Percentiles rank a stretch among this genome's conserved stretches.
phyloP scores from a whole-genome alignment of 2,113 vertebrate species.

The Irena cyanogastra region DNA sequence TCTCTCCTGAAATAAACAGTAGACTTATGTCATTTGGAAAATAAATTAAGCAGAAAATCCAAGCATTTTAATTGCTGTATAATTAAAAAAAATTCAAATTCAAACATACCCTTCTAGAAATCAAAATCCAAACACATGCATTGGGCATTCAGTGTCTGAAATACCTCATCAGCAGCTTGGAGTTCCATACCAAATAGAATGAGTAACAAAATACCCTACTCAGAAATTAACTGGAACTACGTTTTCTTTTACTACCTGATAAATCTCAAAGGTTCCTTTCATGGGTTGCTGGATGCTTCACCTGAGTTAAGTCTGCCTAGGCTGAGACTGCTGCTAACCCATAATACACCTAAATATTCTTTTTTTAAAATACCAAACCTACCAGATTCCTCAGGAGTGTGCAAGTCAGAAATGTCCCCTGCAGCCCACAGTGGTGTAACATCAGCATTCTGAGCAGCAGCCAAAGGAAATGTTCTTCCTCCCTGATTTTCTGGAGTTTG shows the following conservation, averaged over 20 bases:
- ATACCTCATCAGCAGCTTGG: background rate
- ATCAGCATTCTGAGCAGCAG: background rate
- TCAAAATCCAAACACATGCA: background rate
- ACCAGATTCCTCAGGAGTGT: conserved; percentile 85
- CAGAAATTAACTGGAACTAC: background rate
- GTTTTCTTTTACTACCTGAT: background rate
- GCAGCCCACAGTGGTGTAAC: background rate
- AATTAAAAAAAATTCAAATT: background rate
- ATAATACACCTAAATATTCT: background rate
- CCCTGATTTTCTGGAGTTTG: conserved; percentile 71
- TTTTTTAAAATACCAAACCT: background rate
- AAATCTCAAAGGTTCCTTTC: background rate
- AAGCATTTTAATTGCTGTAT: background rate
- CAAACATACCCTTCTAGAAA: background rate
- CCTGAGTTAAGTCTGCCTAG: background rate
- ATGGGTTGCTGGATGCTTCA: background rate
- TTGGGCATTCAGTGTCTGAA: background rate
- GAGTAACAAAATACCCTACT: background rate
- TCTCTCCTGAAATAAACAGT: conserved; percentile 72
- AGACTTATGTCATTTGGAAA: background rate
- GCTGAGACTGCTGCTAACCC: background rate
- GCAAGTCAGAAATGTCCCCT: conserved; percentile 72
- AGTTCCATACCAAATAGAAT: background rate
- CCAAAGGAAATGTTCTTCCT: background rate
- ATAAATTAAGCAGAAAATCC: background rate